Conservation (phyloP, 1,140 invertebrate species). For the Araneus ventricosus region DNA sequence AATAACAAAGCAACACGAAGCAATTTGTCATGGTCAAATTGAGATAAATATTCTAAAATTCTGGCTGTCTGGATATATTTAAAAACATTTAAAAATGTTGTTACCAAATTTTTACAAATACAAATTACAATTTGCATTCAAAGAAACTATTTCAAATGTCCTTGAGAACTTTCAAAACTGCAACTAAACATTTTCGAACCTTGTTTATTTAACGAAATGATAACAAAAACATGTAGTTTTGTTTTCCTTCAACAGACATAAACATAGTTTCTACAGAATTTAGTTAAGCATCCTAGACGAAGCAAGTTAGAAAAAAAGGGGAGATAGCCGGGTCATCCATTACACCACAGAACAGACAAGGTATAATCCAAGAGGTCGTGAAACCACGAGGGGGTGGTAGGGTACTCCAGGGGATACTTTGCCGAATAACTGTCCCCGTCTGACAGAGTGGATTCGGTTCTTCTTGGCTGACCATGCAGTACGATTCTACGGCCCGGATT, state of each 20-base stretch:
- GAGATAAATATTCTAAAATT: no score
- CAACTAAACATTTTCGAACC: no score
- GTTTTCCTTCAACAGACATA: background rate
- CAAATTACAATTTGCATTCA: no score
- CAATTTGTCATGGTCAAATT: no score
- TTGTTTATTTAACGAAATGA: no score
- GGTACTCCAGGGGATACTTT: conserved; percentile 26
- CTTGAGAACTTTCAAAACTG: no score
- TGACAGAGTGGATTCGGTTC: conserved; percentile 44
- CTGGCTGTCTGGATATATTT: no score
- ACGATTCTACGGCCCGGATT: background rate
- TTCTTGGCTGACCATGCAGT: conserved; percentile 61
- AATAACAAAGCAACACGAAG: no score
- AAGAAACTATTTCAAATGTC: no score
- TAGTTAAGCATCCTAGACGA: background rate
- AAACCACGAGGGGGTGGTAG: conserved; percentile 46
- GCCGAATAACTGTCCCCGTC: background rate
- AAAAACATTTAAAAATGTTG: no score
- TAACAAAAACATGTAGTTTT: background rate
- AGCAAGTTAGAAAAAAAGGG: conserved; percentile 33
- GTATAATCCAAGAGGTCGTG: conserved; percentile 51
- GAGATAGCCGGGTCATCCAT: conserved; percentile 15
- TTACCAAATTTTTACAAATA: no score
- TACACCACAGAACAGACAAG: background rate
- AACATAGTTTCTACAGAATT: background rate